Conservation (phyloP, 2,113 vertebrate species). For the Petrocephalus zakoni region DNA sequence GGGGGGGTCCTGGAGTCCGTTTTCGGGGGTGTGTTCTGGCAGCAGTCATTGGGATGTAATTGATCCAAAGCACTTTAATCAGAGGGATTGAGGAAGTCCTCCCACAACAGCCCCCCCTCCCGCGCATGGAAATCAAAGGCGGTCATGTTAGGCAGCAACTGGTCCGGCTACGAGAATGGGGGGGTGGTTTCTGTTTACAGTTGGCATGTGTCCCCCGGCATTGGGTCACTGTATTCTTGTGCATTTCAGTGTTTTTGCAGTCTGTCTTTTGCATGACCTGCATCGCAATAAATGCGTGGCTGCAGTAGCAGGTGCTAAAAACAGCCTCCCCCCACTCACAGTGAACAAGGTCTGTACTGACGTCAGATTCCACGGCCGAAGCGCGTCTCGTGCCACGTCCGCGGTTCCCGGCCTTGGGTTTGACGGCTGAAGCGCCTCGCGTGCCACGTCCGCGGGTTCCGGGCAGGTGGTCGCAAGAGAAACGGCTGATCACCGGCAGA, state of each 20-base stretch:
- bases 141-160: constrained; percentile 65
- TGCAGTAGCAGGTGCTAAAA: neutral
- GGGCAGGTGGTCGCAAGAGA: constrained; percentile 37
- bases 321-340: neutral
- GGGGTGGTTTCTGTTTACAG: constrained; percentile 17
- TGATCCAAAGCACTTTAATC: constrained; percentile 63
- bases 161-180: constrained; percentile 41
- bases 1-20: no score
- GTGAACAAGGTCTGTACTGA: no score
- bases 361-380: neutral
- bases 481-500: neutral
- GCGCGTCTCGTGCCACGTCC: neutral
- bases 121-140: constrained; percentile 54
- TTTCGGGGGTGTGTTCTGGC: no score
- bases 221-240: constrained; percentile 31
- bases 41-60: constrained; percentile 57
- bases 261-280: neutral
- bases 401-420: constrained; percentile 26
- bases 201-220: constrained; percentile 32
- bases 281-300: neutral
- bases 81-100: constrained; percentile 46
- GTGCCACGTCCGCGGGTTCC: no score
- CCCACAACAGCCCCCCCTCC: constrained; percentile 39
- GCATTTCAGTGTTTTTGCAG: constrained; percentile 28
- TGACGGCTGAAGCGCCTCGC: no score